These are phyloP conservation scores for Aporophyla lueneburgensis DNA, from an alignment of 2,888 invertebrate species.

Conservation along the genomic window DNA sequence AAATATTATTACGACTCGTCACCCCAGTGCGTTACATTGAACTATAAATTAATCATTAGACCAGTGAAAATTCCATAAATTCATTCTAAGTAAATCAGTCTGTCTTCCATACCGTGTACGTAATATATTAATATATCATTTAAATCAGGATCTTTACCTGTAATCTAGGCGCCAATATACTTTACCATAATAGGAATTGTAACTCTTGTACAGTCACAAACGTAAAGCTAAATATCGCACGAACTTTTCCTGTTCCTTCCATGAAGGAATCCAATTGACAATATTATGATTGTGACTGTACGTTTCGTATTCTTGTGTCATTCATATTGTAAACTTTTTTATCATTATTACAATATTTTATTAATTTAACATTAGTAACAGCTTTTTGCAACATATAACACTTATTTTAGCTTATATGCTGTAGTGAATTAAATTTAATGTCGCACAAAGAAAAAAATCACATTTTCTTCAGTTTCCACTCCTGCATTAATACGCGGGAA, in stretches of 20 bases:
- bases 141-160: conserved; percentile 45
- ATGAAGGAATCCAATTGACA: conserved; percentile 46
- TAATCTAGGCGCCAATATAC: conserved; percentile 48
- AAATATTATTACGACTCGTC: conserved; percentile 20
- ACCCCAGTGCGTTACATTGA: conserved; percentile 18
- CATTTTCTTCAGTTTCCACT: conserved; percentile 48
- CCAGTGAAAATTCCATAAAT: conserved; percentile 40
- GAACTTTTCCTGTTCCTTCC: conserved; percentile 37
- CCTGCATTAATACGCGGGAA: conserved; percentile 33
- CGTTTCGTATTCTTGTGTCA: conserved; percentile 30
- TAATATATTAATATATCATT: conserved; percentile 59
- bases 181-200: conserved; percentile 40
- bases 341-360: conserved; percentile 45
- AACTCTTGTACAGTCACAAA: conserved; percentile 49
- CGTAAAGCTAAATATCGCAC: conserved; percentile 25
- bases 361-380: conserved; percentile 55
- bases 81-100: conserved; percentile 72
- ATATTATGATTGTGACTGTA: conserved; percentile 54
- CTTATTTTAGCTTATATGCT: conserved; percentile 58
- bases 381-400: conserved; percentile 55
- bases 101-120: conserved; percentile 80
- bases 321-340: conserved; percentile 53
- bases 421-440: conserved; percentile 52
- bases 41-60: conserved; percentile 23
- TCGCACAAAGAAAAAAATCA: conserved; percentile 55